Conservation (phyloP, 2,888 invertebrate species). For the Luperina testacea region DNA sequence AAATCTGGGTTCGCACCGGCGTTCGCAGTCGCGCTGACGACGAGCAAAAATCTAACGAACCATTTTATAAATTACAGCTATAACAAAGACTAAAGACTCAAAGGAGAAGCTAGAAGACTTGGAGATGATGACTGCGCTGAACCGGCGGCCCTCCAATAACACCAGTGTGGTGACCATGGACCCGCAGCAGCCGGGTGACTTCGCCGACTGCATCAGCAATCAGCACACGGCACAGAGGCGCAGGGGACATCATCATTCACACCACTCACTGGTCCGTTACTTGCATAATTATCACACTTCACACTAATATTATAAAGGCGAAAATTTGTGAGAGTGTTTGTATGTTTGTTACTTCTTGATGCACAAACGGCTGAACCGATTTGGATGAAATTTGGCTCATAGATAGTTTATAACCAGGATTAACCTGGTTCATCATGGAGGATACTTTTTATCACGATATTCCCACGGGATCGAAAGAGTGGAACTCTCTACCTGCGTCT, state of each 20-base stretch:
- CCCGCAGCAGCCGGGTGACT: slow-evolving; percentile 84
- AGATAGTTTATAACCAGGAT: too few species aligned
- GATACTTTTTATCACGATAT: too few species aligned
- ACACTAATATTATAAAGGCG: too few species aligned
- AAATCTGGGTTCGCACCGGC: not conserved
- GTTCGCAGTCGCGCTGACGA: not conserved
- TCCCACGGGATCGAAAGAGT: too few species aligned
- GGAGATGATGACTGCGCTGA: slow-evolving; percentile 87
- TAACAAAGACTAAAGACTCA: slow-evolving; percentile 91
- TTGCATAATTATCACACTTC: not conserved
- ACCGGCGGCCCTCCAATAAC: slow-evolving; percentile 82
- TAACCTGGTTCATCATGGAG: too few species aligned
- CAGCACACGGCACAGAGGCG: slow-evolving; percentile 90
- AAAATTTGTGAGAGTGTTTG: too few species aligned
- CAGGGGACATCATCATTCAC: slow-evolving; percentile 82
- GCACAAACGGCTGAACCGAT: too few species aligned
- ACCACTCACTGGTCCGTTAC: slow-evolving; percentile 80
- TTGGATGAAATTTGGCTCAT: too few species aligned
- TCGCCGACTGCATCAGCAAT: slow-evolving; percentile 91
- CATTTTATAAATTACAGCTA: slow-evolving; percentile 80
- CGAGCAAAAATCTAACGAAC: slow-evolving; percentile 4
- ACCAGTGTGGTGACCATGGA: slow-evolving; percentile 87
- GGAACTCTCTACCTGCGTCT: too few species aligned
- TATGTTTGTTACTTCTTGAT: too few species aligned
- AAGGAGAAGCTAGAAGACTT: slow-evolving; percentile 91